Conservation (phyloP, 2,797 vertebrate genomes). For the Poeciliopsis gracilis region DNA sequence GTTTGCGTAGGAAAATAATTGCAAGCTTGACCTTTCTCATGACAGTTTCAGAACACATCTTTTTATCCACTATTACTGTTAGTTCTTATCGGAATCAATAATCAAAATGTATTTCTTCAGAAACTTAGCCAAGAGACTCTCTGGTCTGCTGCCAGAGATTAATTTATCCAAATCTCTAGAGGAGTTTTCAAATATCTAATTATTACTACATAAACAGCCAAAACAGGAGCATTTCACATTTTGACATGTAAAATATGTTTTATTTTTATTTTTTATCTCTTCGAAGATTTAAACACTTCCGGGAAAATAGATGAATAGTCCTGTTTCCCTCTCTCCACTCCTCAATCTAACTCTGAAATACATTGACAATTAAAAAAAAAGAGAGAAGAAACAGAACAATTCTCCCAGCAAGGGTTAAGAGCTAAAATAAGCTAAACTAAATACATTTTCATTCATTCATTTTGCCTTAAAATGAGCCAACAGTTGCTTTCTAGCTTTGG, state of each 20-base stretch:
- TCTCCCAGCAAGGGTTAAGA: background rate
- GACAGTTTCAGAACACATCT: background rate
- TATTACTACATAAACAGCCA: constrained; percentile 8
- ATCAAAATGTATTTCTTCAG: constrained; percentile 31
- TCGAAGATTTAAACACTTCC: background rate
- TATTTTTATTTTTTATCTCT: background rate
- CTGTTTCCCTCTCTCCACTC: no score
- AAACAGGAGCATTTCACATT: background rate
- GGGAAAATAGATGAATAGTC: no score
- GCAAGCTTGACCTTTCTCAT: background rate
- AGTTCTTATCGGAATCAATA: constrained; percentile 29
- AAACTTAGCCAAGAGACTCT: constrained; percentile 20
- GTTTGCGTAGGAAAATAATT: background rate
- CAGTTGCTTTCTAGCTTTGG: background rate
- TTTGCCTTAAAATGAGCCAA: background rate
- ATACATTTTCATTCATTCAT: background rate
- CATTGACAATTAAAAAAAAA: no score
- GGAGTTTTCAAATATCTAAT: constrained; percentile 2
- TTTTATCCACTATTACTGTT: constrained; percentile 11
- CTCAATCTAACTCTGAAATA: no score
- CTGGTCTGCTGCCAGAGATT: constrained; percentile 11
- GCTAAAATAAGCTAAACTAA: background rate
- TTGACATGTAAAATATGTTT: background rate
- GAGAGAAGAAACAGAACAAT: no score
- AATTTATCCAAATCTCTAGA: constrained; percentile 7